phyloP scores from a whole-genome alignment of 2,797 vertebrate genomes.

The Tapera naevia region DNA sequence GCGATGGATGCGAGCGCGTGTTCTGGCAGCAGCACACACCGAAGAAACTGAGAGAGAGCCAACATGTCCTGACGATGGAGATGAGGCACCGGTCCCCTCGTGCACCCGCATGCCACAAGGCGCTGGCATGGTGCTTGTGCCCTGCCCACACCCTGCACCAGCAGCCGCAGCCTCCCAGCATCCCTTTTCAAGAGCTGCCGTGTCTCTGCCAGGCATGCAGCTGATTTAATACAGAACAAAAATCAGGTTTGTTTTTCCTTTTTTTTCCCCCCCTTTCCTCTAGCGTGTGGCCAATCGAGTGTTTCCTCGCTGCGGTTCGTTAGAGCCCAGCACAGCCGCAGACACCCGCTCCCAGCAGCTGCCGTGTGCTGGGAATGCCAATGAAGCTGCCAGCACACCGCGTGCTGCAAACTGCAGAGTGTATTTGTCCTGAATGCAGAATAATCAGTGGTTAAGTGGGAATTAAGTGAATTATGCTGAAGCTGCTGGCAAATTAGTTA shows the following conservation, averaged over 20 bases:
- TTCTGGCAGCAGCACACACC: fast-evolving
- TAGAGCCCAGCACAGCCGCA: neutral
- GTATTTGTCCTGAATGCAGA: neutral
- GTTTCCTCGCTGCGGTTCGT: neutral
- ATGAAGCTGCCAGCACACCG: slow-evolving; percentile 61
- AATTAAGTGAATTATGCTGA: neutral
- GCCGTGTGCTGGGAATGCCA: slow-evolving; percentile 81
- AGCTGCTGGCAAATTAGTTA: neutral
- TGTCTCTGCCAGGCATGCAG: fast-evolving
- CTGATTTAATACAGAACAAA: fast-evolving
- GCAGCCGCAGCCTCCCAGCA: neutral
- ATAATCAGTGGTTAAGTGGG: slow-evolving; percentile 4
- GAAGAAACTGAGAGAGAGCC: fast-evolving
- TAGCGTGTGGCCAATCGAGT: fast-evolving
- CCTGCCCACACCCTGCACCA: neutral
- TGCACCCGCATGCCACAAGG: neutral
- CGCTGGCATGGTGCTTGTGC: fast-evolving
- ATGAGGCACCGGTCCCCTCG: fast-evolving
- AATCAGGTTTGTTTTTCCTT: neutral
- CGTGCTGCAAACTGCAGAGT: neutral
- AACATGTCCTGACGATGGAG: fast-evolving
- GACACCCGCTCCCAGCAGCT: slow-evolving; percentile 65
- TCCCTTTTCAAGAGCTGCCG: fast-evolving
- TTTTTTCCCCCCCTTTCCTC: neutral
- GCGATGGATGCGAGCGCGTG: fast-evolving